Conservation (phyloP, 2,888 invertebrate species). For the Boloria selene region DNA sequence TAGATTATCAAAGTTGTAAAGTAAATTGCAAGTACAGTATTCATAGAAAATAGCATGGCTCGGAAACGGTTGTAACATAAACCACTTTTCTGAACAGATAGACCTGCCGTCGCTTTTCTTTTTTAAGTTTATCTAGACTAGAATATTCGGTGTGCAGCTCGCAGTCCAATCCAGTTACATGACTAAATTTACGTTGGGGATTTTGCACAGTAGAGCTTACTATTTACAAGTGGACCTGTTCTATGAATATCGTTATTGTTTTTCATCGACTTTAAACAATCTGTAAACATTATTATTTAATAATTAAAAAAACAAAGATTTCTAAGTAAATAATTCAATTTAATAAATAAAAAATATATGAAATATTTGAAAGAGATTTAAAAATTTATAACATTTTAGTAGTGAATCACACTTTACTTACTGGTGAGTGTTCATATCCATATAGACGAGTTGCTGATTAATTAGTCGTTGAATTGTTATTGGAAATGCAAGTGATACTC, state of each 20-base stretch:
- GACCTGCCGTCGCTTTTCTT: conserved; percentile 17
- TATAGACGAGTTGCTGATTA: conserved; percentile 15
- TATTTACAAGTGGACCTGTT: conserved; percentile 33
- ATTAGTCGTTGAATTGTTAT: conserved; percentile 11
- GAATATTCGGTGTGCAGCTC: conserved; percentile 29
- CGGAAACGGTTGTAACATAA: conserved; percentile 7
- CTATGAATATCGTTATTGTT: conserved; percentile 28
- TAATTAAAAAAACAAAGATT: too few species aligned
- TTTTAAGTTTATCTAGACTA: conserved; percentile 31
- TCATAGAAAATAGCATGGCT: conserved; percentile 4
- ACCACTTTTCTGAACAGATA: conserved; percentile 23
- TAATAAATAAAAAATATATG: too few species aligned
- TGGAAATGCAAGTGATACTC: conserved; percentile 9
- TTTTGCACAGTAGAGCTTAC: conserved; percentile 30
- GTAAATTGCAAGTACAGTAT: not conserved
- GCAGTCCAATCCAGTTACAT: conserved; percentile 36
- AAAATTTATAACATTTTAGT: too few species aligned
- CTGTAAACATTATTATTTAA: too few species aligned
- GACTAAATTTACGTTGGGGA: conserved; percentile 36
- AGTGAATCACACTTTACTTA: not conserved
- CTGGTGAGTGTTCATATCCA: conserved; percentile 6
- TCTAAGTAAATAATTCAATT: too few species aligned
- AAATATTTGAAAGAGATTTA: too few species aligned
- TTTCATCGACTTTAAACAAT: conserved; percentile 8
- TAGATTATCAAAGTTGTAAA: not conserved